A percentile compares a stretch with the other conserved stretches of the same genome.
Conservation (phyloP, 2,888 invertebrate species). For the Aphodius granarius region DNA sequence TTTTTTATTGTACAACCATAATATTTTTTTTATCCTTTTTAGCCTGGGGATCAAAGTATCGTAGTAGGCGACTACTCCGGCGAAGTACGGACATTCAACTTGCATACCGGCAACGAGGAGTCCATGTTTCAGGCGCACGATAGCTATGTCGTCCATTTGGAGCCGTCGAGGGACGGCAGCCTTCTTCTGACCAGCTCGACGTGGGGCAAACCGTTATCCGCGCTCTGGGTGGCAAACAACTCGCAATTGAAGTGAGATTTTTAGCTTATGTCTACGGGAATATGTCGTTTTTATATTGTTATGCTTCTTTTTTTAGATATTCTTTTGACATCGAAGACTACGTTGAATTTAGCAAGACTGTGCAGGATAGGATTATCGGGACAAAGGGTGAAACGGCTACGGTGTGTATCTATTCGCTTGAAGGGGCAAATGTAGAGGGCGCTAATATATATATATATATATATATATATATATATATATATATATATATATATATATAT, state of each 20-base stretch:
- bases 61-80: conserved; percentile 90
- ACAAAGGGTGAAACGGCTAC: conserved; percentile 83
- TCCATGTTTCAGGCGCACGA: conserved; percentile 80
- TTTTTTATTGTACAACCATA: too few species aligned
- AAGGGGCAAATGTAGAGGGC: too few species aligned
- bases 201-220: conserved; percentile 82
- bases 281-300: neutral
- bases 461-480: too few species aligned
- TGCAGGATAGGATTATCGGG: conserved; percentile 85
- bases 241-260: conserved; percentile 64
- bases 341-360: conserved; percentile 86
- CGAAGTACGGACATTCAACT: conserved; percentile 85
- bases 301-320: conserved; percentile 56
- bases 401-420: conserved; percentile 57
- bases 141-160: conserved; percentile 81
- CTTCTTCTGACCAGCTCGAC: conserved; percentile 82
- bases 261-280: conserved; percentile 60
- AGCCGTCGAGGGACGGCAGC: conserved; percentile 71
- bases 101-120: conserved; percentile 82
- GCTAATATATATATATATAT: too few species aligned
- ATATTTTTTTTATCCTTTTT: conserved; percentile 31
- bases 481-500: too few species aligned
- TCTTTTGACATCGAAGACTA: conserved; percentile 84
- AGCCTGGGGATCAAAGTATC: conserved; percentile 57
- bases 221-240: conserved; percentile 74